Conservation (phyloP, 1,140 invertebrate genomes). For the Uloborus diversus region DNA sequence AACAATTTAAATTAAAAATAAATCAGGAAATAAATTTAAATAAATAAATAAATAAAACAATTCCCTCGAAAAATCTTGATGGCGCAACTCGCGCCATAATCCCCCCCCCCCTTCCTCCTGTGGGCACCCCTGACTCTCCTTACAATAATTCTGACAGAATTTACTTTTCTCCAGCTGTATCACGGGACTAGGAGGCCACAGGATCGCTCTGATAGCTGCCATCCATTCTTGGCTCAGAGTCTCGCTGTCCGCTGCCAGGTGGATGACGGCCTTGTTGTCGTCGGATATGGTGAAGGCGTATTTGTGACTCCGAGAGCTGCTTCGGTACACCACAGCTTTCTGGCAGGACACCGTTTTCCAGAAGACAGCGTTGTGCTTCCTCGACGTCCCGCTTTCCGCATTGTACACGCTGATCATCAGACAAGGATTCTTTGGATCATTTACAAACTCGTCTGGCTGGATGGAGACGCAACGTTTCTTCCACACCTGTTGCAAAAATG, state of each 20-base stretch:
- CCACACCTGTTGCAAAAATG: too few species aligned
- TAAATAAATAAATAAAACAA: too few species aligned
- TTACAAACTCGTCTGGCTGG: conserved; percentile 26
- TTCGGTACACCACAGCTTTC: conserved; percentile 41
- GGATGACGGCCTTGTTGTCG: conserved; percentile 32
- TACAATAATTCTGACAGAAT: too few species aligned
- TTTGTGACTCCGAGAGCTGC: conserved; percentile 40
- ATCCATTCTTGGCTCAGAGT: conserved; percentile 56
- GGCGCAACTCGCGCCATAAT: too few species aligned
- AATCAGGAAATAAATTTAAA: too few species aligned
- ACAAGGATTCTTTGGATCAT: background rate
- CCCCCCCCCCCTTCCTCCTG: too few species aligned
- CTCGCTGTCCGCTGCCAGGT: conserved; percentile 53
- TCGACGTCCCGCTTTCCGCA: background rate
- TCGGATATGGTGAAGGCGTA: conserved; percentile 54
- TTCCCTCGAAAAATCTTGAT: too few species aligned
- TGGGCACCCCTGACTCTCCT: too few species aligned
- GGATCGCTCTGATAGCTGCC: conserved; percentile 31
- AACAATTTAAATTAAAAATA: too few species aligned
- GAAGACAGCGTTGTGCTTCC: conserved; percentile 26
- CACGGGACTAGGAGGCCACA: conserved; percentile 55
- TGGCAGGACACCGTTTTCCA: conserved; percentile 22
- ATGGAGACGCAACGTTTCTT: conserved; percentile 52
- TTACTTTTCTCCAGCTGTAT: conserved; percentile 57
- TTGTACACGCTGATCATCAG: conserved; percentile 38